Percentiles rank a stretch among this genome's conserved stretches.
phyloP scores from a whole-genome alignment of 2,888 invertebrate genomes.

The Tenthredo amoena region DNA sequence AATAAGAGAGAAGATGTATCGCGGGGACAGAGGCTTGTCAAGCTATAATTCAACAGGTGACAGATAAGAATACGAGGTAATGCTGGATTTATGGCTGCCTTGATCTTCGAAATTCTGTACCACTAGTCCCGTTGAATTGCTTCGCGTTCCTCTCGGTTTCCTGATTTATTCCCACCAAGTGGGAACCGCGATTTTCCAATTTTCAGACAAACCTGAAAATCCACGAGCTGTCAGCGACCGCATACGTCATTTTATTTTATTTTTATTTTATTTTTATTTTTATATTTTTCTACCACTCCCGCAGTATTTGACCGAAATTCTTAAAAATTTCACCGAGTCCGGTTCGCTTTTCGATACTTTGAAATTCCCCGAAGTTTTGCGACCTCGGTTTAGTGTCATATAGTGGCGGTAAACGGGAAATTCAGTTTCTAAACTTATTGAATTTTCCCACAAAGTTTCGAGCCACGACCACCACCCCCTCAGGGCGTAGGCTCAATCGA shows the following conservation, averaged over 20 bases:
- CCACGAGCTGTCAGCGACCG: neutral
- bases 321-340: neutral
- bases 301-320: neutral
- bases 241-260: neutral
- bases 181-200: constrained; percentile 37
- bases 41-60: constrained; percentile 37
- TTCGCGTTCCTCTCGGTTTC: neutral
- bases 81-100: constrained; percentile 41
- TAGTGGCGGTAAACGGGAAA: constrained; percentile 8
- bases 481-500: constrained; percentile 44
- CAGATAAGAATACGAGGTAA: constrained; percentile 41
- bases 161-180: constrained; percentile 23
- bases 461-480: neutral
- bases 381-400: neutral
- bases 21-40: constrained; percentile 36
- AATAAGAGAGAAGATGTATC: constrained; percentile 20
- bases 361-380: neutral
- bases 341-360: neutral
- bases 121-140: neutral
- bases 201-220: constrained; percentile 9
- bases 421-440: constrained; percentile 32
- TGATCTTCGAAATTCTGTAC: constrained; percentile 38
- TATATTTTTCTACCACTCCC: neutral
- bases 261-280: neutral
- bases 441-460: constrained; percentile 42